phyloP scores from a whole-genome alignment of 2,888 invertebrate species.

The Empis livida region DNA sequence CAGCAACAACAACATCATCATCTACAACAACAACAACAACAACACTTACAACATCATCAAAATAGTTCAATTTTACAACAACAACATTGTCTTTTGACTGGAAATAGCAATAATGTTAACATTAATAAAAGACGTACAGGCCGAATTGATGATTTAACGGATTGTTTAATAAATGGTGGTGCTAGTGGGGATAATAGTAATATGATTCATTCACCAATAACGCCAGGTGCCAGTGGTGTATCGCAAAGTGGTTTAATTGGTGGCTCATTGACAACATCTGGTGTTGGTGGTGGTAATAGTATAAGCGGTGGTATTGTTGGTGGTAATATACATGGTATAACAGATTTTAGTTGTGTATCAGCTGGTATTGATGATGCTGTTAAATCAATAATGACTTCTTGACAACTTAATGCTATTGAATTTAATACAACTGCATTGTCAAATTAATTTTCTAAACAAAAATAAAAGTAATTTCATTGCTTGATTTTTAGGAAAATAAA shows the following conservation, averaged over 20 bases:
- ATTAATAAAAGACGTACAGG: slow-evolving; percentile 14
- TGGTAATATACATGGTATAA: slow-evolving; percentile 28
- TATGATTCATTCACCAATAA: slow-evolving; percentile 17
- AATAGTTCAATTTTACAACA: background rate
- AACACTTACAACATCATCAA: background rate
- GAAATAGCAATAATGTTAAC: slow-evolving; percentile 15
- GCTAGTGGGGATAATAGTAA: slow-evolving; percentile 22
- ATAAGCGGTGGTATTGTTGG: slow-evolving; percentile 17
- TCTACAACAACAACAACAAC: slow-evolving; percentile 2
- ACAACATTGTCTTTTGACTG: slow-evolving; percentile 18
- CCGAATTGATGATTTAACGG: slow-evolving; percentile 30
- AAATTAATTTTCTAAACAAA: background rate
- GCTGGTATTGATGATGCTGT: slow-evolving; percentile 39
- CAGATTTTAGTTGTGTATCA: slow-evolving; percentile 34
- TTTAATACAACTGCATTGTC: background rate
- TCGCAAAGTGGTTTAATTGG: slow-evolving; percentile 4
- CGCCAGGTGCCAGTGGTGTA: slow-evolving; percentile 15
- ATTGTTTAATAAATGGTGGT: slow-evolving; percentile 29
- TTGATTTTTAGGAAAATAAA: no score
- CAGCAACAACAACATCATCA: slow-evolving; percentile 2
- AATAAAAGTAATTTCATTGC: no score
- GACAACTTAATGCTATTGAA: slow-evolving; percentile 22
- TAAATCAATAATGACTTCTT: slow-evolving; percentile 41
- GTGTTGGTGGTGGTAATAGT: slow-evolving; percentile 3
- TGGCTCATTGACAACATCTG: slow-evolving; percentile 15